These are phyloP conservation scores for Muricea muricata DNA, from an alignment of 92 coral and sea anemone species.

Conservation along the genomic window DNA sequence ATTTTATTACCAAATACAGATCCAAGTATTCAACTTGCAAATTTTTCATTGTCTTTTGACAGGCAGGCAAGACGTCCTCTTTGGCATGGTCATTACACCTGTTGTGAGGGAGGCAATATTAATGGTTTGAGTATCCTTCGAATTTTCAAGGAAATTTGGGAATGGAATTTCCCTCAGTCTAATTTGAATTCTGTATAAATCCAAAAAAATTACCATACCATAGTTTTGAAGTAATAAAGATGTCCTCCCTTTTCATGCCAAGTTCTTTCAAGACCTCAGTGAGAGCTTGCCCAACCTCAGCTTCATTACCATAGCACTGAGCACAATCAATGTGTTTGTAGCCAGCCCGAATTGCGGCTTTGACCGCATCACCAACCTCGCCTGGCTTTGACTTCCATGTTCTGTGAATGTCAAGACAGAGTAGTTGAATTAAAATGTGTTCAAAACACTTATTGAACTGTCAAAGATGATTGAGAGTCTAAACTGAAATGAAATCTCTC, in stretches of 20 bases:
- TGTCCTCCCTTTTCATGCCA: slow-evolving; percentile 66
- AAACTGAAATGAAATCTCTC: neutral
- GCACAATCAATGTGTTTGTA: slow-evolving; percentile 79
- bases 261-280: slow-evolving; percentile 65
- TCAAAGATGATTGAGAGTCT: no score
- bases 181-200: neutral
- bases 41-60: slow-evolving; percentile 71
- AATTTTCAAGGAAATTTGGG: neutral
- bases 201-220: slow-evolving; percentile 39
- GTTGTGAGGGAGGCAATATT: no score
- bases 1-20: slow-evolving; percentile 62
- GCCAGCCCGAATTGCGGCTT: slow-evolving; percentile 65
- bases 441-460: no score
- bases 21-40: slow-evolving; percentile 72
- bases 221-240: slow-evolving; percentile 73
- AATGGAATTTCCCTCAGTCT: neutral
- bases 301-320: slow-evolving; percentile 62
- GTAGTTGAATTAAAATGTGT: neutral
- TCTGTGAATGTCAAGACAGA: slow-evolving; percentile 9
- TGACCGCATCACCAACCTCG: slow-evolving; percentile 72
- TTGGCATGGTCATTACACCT: slow-evolving; percentile 72
- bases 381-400: slow-evolving; percentile 74
- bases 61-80: slow-evolving; percentile 73
- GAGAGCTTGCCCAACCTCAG: slow-evolving; percentile 64
- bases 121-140: neutral